Base-by-base conservation (phyloP, 2,797 vertebrate genomes). In the Anguilla marmorata region DNA sequence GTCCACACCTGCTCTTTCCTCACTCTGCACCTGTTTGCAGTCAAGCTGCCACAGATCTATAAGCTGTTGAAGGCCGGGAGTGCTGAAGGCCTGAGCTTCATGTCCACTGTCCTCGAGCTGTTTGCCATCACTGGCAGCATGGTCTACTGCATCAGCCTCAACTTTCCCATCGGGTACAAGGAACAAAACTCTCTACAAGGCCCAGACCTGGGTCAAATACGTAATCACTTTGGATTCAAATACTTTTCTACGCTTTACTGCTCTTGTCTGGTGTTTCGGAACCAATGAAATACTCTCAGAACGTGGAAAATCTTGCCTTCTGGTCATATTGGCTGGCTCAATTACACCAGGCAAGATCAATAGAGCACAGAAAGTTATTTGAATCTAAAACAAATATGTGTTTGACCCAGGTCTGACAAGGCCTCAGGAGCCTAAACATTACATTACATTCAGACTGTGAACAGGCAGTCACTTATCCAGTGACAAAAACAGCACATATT, bases 21-120 rank as follows among this genome's bases (percentile, higher is more conserved):
- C 5, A 19, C 74, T 16, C 24, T n/a, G 41, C 63, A 0, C 87
- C 50, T 90, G 88, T 12, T 21, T 84, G 54, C 93, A 98, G 97
- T 96, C 14, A 97, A 95, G 87, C 88, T 96, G 0, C 94, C 95
- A 11, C 97, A 98, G 93, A 93, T 98, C 85, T 72, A 97, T 66
- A 97, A 95, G 93, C 91, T 98, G 3, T 7, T 96, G 84, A 89
- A 94, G 89, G 93, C 94, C 21, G 90, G 95, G 88, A 96, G 94
- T 66, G 95, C 96, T 0, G 95, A 96, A 1, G 98, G 97, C 1
- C 91, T 98, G 89, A 98, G 95, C 91, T 92, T 97, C 86, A 84
- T 93, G 1, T 93, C 97, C 0, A 45, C 93, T 27, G 84, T 98
- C 83, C 93, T 97, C 90, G 97, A 98, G 33, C 92, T 98, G 1